These are phyloP conservation scores for Chionoecetes opilio DNA, from an alignment of 1,140 invertebrate genomes.

Conservation along the genomic window DNA sequence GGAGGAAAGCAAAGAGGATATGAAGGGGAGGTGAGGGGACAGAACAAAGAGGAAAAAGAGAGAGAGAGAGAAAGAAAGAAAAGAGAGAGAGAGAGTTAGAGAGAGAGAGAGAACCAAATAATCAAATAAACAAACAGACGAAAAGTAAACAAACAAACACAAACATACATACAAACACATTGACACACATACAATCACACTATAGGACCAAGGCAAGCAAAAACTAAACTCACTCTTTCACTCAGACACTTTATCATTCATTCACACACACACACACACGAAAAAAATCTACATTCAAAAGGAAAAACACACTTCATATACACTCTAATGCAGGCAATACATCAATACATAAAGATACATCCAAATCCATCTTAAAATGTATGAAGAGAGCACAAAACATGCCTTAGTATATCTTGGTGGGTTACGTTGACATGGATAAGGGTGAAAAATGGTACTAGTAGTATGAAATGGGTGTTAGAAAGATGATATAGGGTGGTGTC, in stretches of 20 bases:
- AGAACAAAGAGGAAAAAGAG: neutral
- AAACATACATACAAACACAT: neutral
- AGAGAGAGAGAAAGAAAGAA: neutral
- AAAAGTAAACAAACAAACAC: slow-evolving; percentile 23
- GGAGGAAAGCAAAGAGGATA: neutral
- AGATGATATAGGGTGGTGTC: too few species aligned
- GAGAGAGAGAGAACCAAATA: neutral
- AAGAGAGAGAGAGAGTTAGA: neutral
- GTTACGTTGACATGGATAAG: neutral
- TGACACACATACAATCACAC: neutral
- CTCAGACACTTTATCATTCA: neutral
- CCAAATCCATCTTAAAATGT: neutral
- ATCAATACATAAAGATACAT: neutral
- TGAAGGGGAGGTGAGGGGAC: neutral
- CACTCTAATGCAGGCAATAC: neutral
- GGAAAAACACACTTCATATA: neutral
- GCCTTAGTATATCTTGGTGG: neutral
- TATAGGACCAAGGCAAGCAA: neutral
- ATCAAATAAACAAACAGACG: neutral
- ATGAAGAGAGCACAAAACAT: neutral
- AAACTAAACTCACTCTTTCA: neutral
- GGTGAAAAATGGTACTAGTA: neutral
- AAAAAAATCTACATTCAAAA: neutral
- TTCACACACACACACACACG: neutral
- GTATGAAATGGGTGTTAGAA: neutral